These are phyloP conservation scores for Melinaea menophilus DNA, from an alignment of 2,888 invertebrate genomes.

Conservation along the genomic window DNA sequence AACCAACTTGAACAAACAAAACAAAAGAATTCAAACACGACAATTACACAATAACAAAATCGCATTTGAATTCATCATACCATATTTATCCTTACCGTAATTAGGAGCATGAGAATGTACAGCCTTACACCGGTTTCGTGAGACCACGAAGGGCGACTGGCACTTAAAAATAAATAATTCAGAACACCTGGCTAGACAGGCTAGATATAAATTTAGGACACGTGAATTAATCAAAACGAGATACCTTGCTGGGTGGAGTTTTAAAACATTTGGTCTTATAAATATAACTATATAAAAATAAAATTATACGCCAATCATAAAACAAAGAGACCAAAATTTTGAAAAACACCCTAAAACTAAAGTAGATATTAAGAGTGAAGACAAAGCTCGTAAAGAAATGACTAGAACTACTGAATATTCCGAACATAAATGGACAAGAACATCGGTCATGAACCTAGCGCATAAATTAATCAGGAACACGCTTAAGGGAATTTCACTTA, in stretches of 20 bases:
- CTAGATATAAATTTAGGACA: slow-evolving; percentile 4
- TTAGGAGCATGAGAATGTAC: slow-evolving; percentile 7
- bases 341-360: too few relatives aligned
- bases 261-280: too few relatives aligned
- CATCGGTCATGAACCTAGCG: slow-evolving; percentile 16
- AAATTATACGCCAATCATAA: too few relatives aligned
- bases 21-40: neutral
- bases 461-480: slow-evolving; percentile 10
- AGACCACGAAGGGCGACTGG: slow-evolving; percentile 51
- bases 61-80: slow-evolving; percentile 5
- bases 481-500: slow-evolving; percentile 16
- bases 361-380: too few relatives aligned
- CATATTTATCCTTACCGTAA: neutral
- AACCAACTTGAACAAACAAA: neutral
- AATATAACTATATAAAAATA: too few relatives aligned
- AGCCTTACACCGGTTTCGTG: slow-evolving; percentile 44
- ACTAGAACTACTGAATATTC: neutral
- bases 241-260: neutral
- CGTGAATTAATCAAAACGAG: slow-evolving; percentile 1
- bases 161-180: slow-evolving; percentile 16
- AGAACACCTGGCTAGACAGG: slow-evolving; percentile 5
- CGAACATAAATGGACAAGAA: neutral
- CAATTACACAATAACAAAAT: neutral
- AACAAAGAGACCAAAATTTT: too few relatives aligned
- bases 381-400: neutral